A percentile compares a stretch with the other conserved stretches of the same genome.
phyloP scores from a whole-genome alignment of 2,113 vertebrate species.

The Cebus imitator region DNA sequence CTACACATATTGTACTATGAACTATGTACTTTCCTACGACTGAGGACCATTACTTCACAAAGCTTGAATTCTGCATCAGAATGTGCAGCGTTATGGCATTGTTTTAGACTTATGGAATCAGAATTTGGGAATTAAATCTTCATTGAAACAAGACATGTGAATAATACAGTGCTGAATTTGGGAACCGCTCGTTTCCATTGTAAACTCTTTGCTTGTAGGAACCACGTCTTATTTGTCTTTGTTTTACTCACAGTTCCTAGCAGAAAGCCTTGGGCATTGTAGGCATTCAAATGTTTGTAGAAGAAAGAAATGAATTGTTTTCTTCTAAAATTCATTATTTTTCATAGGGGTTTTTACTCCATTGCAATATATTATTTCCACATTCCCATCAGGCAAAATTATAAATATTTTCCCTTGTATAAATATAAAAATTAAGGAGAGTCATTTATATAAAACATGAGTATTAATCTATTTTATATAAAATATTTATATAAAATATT shows the following conservation, averaged over 20 bases:
- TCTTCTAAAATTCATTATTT: neutral
- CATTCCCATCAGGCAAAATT: neutral
- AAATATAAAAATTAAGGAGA: neutral
- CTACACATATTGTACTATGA: neutral
- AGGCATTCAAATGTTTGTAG: neutral
- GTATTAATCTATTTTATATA: neutral
- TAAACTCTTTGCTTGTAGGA: neutral
- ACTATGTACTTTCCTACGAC: neutral
- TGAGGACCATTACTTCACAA: neutral
- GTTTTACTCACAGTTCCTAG: neutral
- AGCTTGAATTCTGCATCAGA: neutral
- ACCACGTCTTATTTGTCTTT: neutral
- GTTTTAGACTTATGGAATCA: neutral
- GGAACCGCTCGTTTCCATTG: neutral
- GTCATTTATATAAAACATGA: conserved; percentile 14
- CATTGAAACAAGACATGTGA: neutral
- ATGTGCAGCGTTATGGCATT: neutral
- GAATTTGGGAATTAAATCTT: conserved; percentile 17
- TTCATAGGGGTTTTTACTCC: neutral
- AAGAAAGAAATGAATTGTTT: conserved; percentile 14
- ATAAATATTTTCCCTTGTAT: neutral
- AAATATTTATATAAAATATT: conserved; percentile 7
- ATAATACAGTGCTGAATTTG: neutral
- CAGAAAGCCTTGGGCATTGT: neutral
- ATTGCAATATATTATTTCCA: neutral